A percentile compares a stretch with the other conserved stretches of the same genome.
Conservation (phyloP, 1,140 invertebrate genomes). For the Pollicipes pollicipes region DNA sequence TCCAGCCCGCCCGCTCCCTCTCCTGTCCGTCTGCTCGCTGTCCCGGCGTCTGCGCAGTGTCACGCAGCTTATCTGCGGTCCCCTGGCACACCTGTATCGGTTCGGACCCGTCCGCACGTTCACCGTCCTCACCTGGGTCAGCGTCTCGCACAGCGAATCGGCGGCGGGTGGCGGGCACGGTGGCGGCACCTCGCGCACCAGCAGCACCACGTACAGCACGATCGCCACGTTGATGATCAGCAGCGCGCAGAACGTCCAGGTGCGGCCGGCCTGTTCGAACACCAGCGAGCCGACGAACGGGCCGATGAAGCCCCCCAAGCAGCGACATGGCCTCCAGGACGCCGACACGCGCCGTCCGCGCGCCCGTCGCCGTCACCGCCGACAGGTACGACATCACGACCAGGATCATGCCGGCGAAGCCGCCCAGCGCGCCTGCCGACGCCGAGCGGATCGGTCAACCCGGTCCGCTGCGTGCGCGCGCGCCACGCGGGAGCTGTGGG, state of each 20-base stretch:
- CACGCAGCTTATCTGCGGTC: too few species aligned
- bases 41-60: too few species aligned
- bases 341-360: slow-evolving; percentile 28
- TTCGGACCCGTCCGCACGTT: too few species aligned
- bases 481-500: too few species aligned
- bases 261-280: slow-evolving; percentile 23
- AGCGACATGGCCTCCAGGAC: slow-evolving; percentile 33
- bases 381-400: slow-evolving; percentile 31
- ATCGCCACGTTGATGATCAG: slow-evolving; percentile 21
- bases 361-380: slow-evolving; percentile 20
- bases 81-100: too few species aligned
- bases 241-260: slow-evolving; percentile 25
- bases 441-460: too few species aligned
- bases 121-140: slow-evolving; percentile 12
- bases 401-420: slow-evolving; percentile 29
- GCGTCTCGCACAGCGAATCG: slow-evolving; percentile 7
- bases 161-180: slow-evolving; percentile 3
- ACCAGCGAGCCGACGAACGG: slow-evolving; percentile 28
- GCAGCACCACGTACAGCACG: slow-evolving; percentile 26
- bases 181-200: slow-evolving; percentile 21
- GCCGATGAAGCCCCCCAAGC: slow-evolving; percentile 29
- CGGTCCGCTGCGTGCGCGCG: too few species aligned
- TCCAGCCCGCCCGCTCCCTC: too few species aligned
- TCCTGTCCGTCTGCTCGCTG: too few species aligned
- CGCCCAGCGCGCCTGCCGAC: slow-evolving; percentile 29